Evolutionary conservation across 2,113 vertebrate genomes (phyloP).

Genomic region (Paracanthobrama guichenoti): DNA sequence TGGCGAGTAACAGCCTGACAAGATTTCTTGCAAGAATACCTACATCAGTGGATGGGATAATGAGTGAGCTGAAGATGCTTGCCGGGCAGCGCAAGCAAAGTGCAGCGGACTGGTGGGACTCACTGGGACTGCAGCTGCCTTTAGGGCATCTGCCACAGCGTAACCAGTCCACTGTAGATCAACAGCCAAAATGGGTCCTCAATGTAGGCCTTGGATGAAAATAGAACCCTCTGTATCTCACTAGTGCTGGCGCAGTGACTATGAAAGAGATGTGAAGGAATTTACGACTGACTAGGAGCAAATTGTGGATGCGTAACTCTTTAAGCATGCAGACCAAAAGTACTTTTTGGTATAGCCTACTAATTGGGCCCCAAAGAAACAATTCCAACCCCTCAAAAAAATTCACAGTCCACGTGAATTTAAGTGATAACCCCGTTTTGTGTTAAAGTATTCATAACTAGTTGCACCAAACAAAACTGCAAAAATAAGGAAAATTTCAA

Average conservation of each 20-base stretch:
- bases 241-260: neutral
- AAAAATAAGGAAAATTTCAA: neutral
- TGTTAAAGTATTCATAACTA: neutral
- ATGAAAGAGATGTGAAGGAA: conserved; percentile 23
- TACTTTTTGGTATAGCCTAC: neutral
- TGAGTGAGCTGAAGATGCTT: conserved; percentile 56
- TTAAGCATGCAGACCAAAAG: neutral
- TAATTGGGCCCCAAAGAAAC: neutral
- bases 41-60: conserved; percentile 44
- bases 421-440: neutral
- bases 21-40: conserved; percentile 63
- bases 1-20: conserved; percentile 57
- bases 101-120: conserved; percentile 3
- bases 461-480: neutral
- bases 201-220: conserved; percentile 9
- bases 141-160: conserved; percentile 8
- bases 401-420: neutral
- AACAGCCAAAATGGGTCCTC: conserved; percentile 10
- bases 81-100: conserved; percentile 18
- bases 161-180: conserved; percentile 13
- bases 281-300: conserved; percentile 15
- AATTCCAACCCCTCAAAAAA: too few species aligned
- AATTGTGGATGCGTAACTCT: neutral
- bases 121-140: conserved; percentile 20
- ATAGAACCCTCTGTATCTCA: conserved; percentile 19